phyloP scores from a whole-genome alignment of 2,113 vertebrate genomes.

The Anguilla rostrata region DNA sequence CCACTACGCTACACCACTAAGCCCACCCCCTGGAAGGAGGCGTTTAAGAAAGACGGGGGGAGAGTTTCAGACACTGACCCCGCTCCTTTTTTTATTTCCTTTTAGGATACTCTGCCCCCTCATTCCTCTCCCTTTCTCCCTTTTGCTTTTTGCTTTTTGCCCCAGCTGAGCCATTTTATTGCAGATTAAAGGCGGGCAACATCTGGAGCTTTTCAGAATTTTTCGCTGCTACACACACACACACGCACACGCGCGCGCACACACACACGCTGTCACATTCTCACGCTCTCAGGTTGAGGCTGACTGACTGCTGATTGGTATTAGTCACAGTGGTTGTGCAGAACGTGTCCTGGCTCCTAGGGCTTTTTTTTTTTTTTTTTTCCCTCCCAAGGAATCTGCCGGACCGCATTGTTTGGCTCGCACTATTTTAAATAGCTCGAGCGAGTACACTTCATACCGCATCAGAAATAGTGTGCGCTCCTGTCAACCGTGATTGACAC shows the following conservation, averaged over 20 bases:
- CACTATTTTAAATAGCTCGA: background rate
- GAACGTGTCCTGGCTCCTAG: constrained; percentile 51
- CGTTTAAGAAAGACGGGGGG: constrained; percentile 64
- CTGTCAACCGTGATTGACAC: background rate
- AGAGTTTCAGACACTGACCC: constrained; percentile 65
- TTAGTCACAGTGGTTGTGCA: constrained; percentile 57
- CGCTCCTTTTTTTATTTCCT: constrained; percentile 70
- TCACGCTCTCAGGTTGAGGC: constrained; percentile 69
- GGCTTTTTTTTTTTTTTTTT: constrained; percentile 10
- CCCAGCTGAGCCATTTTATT: constrained; percentile 86
- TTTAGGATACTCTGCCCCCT: constrained; percentile 69
- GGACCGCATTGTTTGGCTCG: constrained; percentile 8
- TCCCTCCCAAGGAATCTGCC: constrained; percentile 22
- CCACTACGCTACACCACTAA: constrained; percentile 63
- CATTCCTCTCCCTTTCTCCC: constrained; percentile 78
- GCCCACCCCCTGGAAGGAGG: constrained; percentile 69
- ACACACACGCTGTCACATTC: constrained; percentile 63
- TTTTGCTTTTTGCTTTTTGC: constrained; percentile 72
- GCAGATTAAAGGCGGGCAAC: constrained; percentile 86
- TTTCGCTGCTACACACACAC: constrained; percentile 57
- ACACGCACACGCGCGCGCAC: constrained; percentile 59
- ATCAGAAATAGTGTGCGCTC: background rate
- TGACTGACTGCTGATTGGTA: constrained; percentile 67
- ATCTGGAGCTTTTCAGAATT: constrained; percentile 81
- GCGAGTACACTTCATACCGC: background rate